Percentiles rank a stretch among this genome's conserved stretches.
Conservation (phyloP, 2,888 invertebrate genomes). For the Pseudococcus jackbeardsleyi region DNA sequence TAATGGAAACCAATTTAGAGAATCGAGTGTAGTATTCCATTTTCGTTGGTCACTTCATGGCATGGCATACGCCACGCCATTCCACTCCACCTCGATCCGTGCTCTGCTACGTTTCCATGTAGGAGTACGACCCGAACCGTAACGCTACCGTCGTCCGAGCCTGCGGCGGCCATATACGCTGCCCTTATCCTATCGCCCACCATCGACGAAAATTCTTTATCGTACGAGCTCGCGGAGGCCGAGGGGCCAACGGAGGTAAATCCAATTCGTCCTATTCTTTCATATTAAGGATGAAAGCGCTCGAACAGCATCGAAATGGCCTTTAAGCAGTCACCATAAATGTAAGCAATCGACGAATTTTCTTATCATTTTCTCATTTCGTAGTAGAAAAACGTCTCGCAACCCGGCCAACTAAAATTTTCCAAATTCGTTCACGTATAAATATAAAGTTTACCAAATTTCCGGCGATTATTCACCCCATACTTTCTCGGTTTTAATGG, state of each 20-base stretch:
- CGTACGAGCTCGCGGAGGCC: not conserved
- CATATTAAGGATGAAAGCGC: slow-evolving; percentile 57
- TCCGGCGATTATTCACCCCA: slow-evolving; percentile 14
- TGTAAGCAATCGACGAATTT: slow-evolving; percentile 57
- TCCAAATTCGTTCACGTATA: slow-evolving; percentile 46
- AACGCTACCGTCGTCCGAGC: slow-evolving; percentile 1
- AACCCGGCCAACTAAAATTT: not conserved
- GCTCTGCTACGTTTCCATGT: not conserved
- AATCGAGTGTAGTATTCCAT: slow-evolving; percentile 60
- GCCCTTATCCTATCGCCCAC: slow-evolving; percentile 11
- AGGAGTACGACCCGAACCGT: slow-evolving; percentile 29
- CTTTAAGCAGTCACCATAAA: slow-evolving; percentile 60
- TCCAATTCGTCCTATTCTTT: slow-evolving; percentile 64
- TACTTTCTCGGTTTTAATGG: not conserved
- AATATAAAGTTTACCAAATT: slow-evolving; percentile 17
- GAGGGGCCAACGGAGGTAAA: slow-evolving; percentile 10
- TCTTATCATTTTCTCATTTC: slow-evolving; percentile 59
- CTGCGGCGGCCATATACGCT: slow-evolving; percentile 51
- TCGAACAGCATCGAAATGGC: slow-evolving; percentile 62
- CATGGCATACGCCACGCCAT: not conserved
- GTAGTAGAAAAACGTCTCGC: slow-evolving; percentile 33
- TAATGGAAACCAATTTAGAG: slow-evolving; percentile 65
- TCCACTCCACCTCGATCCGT: not conserved
- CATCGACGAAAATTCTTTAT: slow-evolving; percentile 21
- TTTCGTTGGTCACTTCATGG: slow-evolving; percentile 56